phyloP scores from a whole-genome alignment of 2,888 invertebrate species.

The Trichacis sp. region DNA sequence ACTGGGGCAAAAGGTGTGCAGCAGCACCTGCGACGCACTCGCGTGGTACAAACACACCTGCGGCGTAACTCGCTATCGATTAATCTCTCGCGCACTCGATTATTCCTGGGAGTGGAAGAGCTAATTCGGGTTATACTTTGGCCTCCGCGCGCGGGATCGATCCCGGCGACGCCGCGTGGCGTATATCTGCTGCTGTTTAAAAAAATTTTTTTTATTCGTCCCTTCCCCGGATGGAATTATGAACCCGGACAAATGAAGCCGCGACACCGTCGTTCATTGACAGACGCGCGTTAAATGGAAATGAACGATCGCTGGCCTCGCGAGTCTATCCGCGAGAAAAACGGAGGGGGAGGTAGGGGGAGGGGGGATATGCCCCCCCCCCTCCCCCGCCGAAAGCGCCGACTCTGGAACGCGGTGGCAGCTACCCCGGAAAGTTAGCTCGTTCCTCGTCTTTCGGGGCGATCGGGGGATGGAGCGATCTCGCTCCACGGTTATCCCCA shows the following conservation, averaged over 20 bases:
- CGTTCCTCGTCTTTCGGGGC: conserved; percentile 16
- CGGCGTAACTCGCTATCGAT: conserved; percentile 31
- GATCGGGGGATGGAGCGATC: conserved; percentile 1
- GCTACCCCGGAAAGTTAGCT: conserved; percentile 46
- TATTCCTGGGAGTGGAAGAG: conserved; percentile 22
- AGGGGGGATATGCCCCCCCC: conserved; percentile 16
- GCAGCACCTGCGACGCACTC: conserved; percentile 15
- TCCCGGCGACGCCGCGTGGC: conserved; percentile 22
- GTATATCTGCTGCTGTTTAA: neutral
- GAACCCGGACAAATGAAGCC: conserved; percentile 14
- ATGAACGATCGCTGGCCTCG: conserved; percentile 19
- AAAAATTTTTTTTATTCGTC: no score
- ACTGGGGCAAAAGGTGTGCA: neutral
- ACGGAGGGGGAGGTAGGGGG: conserved; percentile 17
- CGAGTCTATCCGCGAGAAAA: conserved; percentile 27
- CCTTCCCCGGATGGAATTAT: no score
- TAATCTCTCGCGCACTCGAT: conserved; percentile 34
- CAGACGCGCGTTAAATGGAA: conserved; percentile 36
- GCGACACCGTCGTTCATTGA: conserved; percentile 29
- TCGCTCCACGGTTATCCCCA: conserved; percentile 19
- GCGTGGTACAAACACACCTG: conserved; percentile 15
- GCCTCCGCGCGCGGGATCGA: conserved; percentile 33
- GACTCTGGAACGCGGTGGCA: conserved; percentile 18
- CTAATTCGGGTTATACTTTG: conserved; percentile 31
- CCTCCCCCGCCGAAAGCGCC: conserved; percentile 17